Evolutionary conservation across 2,888 invertebrate species (phyloP).

Genomic region (Minunthozetes semirufus): DNA sequence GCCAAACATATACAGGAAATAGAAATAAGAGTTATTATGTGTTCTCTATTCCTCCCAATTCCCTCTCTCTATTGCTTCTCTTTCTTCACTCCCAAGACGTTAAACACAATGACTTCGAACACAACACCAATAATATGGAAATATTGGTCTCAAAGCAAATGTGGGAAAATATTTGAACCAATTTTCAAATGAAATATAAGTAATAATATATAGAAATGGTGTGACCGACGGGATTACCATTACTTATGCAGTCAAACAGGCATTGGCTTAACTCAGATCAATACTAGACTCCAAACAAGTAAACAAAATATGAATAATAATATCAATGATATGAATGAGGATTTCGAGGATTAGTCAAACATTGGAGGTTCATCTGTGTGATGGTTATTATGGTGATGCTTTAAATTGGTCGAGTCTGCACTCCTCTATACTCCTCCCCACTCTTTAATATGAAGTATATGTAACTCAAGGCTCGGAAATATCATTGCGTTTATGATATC

Average conservation of each 20-base stretch:
- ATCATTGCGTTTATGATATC: not conserved
- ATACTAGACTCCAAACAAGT: slow-evolving; percentile 15
- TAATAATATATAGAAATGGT: not conserved
- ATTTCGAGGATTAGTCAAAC: slow-evolving; percentile 16
- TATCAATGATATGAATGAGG: not conserved
- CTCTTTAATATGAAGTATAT: slow-evolving; percentile 11
- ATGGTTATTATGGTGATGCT: too few species aligned
- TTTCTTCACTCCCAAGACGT: not conserved
- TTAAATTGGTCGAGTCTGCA: not conserved
- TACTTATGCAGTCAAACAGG: slow-evolving; percentile 15
- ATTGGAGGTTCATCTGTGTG: not conserved
- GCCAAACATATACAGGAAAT: slow-evolving; percentile 28
- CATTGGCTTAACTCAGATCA: not conserved
- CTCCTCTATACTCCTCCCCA: not conserved
- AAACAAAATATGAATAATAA: slow-evolving; percentile 31
- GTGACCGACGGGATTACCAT: slow-evolving; percentile 13
- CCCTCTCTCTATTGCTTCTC: not conserved
- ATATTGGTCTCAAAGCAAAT: slow-evolving; percentile 12
- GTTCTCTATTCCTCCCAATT: not conserved
- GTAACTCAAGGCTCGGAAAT: not conserved
- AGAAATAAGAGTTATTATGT: slow-evolving; percentile 24
- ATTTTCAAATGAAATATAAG: not conserved
- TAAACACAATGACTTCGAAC: slow-evolving; percentile 14
- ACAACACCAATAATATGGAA: slow-evolving; percentile 21
- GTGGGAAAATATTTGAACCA: slow-evolving; percentile 29